phyloP scores from a whole-genome alignment of 2,888 invertebrate species.

The Eupsilia transversa region DNA sequence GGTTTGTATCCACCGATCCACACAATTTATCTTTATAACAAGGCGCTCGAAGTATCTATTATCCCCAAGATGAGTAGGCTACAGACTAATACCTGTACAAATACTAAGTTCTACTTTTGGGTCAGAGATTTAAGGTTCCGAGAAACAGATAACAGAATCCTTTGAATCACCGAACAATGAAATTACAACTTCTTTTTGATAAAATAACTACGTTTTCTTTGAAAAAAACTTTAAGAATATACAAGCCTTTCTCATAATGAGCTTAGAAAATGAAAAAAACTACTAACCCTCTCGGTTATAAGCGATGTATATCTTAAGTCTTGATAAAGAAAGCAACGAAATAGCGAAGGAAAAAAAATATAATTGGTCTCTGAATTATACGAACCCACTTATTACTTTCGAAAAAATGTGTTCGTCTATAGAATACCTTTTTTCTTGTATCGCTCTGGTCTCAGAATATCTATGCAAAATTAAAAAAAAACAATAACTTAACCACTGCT shows the following conservation, averaged over 20 bases:
- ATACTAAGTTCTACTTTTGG: neutral
- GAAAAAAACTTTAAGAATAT: neutral
- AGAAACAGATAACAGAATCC: neutral
- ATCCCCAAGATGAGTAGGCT: neutral
- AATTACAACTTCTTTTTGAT: slow-evolving; percentile 8
- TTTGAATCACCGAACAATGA: slow-evolving; percentile 6
- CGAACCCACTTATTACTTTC: neutral
- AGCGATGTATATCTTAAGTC: neutral
- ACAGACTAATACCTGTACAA: neutral
- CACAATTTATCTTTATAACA: neutral
- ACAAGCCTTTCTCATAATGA: neutral
- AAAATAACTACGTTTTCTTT: neutral
- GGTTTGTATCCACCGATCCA: neutral
- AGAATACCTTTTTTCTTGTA: neutral
- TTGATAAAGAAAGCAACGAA: neutral
- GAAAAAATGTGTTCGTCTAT: neutral
- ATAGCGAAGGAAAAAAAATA: neutral
- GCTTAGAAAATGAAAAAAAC: neutral
- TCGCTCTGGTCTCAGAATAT: neutral
- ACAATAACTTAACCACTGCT: neutral
- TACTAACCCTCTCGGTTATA: neutral
- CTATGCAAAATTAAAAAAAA: neutral
- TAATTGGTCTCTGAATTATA: neutral
- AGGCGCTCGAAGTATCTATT: too few species aligned
- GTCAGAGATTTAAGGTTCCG: neutral